These are phyloP conservation scores for Crioceris asparagi DNA, from an alignment of 2,888 invertebrate genomes.

Conservation along the genomic window DNA sequence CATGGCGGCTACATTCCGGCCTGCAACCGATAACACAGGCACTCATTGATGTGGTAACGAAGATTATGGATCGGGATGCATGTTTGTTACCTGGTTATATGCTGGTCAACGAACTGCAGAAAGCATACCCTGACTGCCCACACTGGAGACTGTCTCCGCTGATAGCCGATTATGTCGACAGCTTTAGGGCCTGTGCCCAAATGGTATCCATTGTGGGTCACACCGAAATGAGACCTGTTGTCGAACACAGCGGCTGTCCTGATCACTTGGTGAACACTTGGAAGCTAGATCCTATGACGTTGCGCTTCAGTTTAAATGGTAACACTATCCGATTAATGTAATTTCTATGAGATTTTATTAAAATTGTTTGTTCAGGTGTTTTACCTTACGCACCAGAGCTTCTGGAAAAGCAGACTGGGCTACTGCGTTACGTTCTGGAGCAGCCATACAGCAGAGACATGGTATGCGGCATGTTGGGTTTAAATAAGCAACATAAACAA, in stretches of 20 bases:
- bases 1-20: constrained; percentile 66
- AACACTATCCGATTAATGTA: background rate
- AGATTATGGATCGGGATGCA: constrained; percentile 86
- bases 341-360: background rate
- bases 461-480: constrained; percentile 88
- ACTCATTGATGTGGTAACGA: constrained; percentile 69
- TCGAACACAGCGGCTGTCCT: constrained; percentile 85
- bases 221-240: constrained; percentile 84
- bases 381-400: constrained; percentile 84
- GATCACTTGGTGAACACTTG: constrained; percentile 86
- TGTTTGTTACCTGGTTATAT: constrained; percentile 91
- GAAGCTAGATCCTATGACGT: constrained; percentile 77
- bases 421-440: constrained; percentile 82
- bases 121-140: constrained; percentile 77
- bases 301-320: constrained; percentile 56
- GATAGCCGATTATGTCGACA: constrained; percentile 81
- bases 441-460: constrained; percentile 94
- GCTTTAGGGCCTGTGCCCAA: constrained; percentile 87
- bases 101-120: constrained; percentile 89
- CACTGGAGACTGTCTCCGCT: constrained; percentile 89
- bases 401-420: constrained; percentile 76
- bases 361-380: constrained; percentile 39
- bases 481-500: constrained; percentile 72
- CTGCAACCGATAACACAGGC: constrained; percentile 73
- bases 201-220: constrained; percentile 92